Conservation (phyloP, 2,888 invertebrate genomes). For the Ditylenchus weischeri region DNA sequence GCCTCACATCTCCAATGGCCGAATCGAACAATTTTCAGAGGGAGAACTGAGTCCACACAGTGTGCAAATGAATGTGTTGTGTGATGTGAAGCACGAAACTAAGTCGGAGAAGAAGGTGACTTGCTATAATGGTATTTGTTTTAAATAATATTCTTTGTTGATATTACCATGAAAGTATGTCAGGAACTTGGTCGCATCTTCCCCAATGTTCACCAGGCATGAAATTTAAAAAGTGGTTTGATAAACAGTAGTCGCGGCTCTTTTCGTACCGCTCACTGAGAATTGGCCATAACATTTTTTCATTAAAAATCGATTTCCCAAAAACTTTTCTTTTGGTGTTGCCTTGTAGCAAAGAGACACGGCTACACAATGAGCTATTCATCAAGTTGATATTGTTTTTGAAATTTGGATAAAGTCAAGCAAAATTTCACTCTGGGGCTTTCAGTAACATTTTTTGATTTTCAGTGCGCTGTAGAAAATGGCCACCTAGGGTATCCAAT, state of each 20-base stretch:
- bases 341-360: too few species aligned
- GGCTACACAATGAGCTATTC: too few species aligned
- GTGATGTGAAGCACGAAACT: constrained; percentile 68
- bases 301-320: too few species aligned
- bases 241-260: too few species aligned
- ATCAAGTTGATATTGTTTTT: too few species aligned
- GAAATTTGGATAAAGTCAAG: too few species aligned
- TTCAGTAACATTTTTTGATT: too few species aligned
- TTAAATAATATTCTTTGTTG: background rate
- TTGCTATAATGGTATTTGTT: constrained; percentile 60
- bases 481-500: constrained; percentile 81
- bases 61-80: constrained; percentile 76
- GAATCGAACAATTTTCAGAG: constrained; percentile 56
- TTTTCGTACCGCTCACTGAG: too few species aligned
- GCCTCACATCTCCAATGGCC: constrained; percentile 44
- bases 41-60: constrained; percentile 69
- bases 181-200: constrained; percentile 59
- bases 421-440: too few species aligned
- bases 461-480: constrained; percentile 72
- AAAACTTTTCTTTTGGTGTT: too few species aligned
- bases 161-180: background rate
- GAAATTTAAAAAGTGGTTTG: background rate
- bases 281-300: too few species aligned
- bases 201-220: constrained; percentile 62
- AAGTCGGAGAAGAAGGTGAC: constrained; percentile 42